phyloP scores from a whole-genome alignment of 2,888 invertebrate genomes.

The Epistrophe eligans region DNA sequence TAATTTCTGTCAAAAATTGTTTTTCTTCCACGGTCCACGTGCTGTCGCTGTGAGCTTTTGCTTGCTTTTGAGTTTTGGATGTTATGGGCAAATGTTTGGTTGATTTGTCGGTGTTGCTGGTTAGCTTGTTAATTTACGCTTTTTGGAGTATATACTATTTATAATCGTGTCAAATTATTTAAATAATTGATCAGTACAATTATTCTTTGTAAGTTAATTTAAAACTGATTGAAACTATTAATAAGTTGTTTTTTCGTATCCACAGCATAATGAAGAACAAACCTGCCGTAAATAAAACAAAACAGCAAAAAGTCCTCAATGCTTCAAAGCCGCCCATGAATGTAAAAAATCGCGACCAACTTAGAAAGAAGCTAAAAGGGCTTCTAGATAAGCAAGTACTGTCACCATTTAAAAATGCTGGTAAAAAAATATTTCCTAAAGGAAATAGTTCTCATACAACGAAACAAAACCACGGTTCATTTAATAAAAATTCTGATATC shows the following conservation, averaged over 20 bases:
- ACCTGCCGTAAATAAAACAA: not conserved
- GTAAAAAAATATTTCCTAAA: not conserved
- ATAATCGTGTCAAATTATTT: not conserved
- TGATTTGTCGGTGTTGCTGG: too few species aligned
- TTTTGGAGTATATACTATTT: too few species aligned
- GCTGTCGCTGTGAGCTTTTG: too few species aligned
- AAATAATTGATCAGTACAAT: not conserved
- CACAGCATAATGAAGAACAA: constrained; percentile 43
- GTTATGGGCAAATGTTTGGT: too few species aligned
- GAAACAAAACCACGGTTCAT: not conserved
- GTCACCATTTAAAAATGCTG: not conserved
- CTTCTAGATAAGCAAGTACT: constrained; percentile 48
- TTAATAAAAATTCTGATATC: not conserved
- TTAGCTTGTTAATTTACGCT: too few species aligned
- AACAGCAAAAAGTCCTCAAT: not conserved
- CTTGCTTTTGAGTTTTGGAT: too few species aligned
- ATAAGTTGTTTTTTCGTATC: constrained; percentile 10
- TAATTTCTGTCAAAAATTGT: too few species aligned
- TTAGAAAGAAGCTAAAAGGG: constrained; percentile 43
- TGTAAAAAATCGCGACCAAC: constrained; percentile 41
- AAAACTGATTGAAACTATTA: too few species aligned
- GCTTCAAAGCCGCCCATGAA: not conserved
- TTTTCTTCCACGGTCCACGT: too few species aligned
- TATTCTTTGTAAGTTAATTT: not conserved
- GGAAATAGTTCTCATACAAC: not conserved